phyloP scores from a whole-genome alignment of 92 coral and sea anemone genomes.

The Palythoa caribaeorum region DNA sequence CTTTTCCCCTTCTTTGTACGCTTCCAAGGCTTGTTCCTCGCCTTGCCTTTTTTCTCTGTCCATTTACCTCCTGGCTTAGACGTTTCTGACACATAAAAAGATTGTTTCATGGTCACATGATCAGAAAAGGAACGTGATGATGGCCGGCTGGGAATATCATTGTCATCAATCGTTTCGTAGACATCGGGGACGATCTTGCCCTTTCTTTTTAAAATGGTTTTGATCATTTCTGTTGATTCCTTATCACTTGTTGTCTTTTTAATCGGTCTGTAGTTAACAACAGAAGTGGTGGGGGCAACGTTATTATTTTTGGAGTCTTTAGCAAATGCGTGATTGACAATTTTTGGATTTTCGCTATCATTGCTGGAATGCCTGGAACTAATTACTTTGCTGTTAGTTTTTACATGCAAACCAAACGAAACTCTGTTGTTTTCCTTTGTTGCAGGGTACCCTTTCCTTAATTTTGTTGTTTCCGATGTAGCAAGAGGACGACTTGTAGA shows the following conservation, averaged over 20 bases:
- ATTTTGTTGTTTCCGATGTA: not conserved
- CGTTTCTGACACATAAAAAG: not conserved
- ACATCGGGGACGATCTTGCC: not conserved
- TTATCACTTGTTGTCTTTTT: not conserved
- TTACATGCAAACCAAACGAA: not conserved
- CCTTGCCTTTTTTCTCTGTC: not conserved
- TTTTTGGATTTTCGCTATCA: not conserved
- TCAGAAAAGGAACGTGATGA: not conserved
- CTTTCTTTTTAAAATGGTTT: not conserved
- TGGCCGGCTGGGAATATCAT: not conserved
- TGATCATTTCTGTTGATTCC: not conserved
- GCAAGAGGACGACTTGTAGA: not conserved
- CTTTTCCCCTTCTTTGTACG: not conserved
- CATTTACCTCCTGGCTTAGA: not conserved
- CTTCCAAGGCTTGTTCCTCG: not conserved
- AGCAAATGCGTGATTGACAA: not conserved
- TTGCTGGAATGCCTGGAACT: not conserved
- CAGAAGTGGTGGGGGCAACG: not conserved
- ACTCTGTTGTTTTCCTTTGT: not conserved
- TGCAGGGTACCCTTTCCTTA: not conserved
- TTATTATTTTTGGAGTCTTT: not conserved
- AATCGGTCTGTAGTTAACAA: not conserved
- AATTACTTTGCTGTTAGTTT: not conserved
- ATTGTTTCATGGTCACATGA: not conserved
- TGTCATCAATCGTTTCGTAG: constrained; percentile 28